These are phyloP conservation scores for Camponotus fellah DNA, from an alignment of 2,888 invertebrate species.

Conservation along the genomic window DNA sequence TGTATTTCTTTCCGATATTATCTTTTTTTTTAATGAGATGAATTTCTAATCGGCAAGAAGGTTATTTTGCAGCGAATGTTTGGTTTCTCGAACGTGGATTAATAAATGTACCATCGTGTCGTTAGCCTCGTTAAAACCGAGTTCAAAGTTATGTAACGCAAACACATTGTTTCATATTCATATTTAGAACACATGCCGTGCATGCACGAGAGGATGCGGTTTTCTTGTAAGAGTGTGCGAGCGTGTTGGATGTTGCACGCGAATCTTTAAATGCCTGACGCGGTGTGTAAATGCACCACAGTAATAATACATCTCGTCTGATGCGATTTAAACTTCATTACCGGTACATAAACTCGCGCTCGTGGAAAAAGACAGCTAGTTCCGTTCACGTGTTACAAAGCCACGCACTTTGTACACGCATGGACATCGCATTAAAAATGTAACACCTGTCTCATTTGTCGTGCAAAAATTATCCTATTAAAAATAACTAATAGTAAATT, in stretches of 20 bases:
- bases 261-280: slow-evolving; percentile 40
- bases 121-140: slow-evolving; percentile 51
- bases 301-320: slow-evolving; percentile 51
- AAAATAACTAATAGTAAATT: background rate
- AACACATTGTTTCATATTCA: background rate
- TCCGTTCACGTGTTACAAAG: slow-evolving; percentile 55
- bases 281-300: slow-evolving; percentile 30
- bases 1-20: background rate
- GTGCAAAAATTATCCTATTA: background rate
- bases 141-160: slow-evolving; percentile 51
- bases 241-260: slow-evolving; percentile 36
- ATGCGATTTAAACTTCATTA: slow-evolving; percentile 60
- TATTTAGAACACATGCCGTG: slow-evolving; percentile 14
- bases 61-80: slow-evolving; percentile 9
- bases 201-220: background rate
- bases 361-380: slow-evolving; percentile 51
- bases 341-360: slow-evolving; percentile 3
- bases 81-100: slow-evolving; percentile 31
- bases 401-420: slow-evolving; percentile 12
- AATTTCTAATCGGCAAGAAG: background rate
- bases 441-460: slow-evolving; percentile 28
- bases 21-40: background rate
- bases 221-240: slow-evolving; percentile 15
- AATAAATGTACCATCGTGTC: slow-evolving; percentile 53
- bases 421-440: slow-evolving; percentile 35